Percentiles rank a stretch among this genome's conserved stretches.
Conservation (phyloP, 2,797 vertebrate species). For the Falco peregrinus region DNA sequence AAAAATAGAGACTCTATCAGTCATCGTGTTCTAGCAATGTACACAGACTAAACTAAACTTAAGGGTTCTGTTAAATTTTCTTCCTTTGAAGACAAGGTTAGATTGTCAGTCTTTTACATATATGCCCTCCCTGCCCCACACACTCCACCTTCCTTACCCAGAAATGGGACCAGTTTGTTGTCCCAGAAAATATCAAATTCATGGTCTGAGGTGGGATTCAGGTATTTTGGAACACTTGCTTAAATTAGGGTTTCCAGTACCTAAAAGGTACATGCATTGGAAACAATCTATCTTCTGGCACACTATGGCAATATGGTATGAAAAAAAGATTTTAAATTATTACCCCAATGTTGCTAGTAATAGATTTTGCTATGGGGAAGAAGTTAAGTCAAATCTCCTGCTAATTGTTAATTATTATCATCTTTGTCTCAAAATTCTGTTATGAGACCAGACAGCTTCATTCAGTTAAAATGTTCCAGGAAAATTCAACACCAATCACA, state of each 20-base stretch:
- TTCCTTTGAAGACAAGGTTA: not conserved
- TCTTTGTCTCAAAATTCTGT: constrained; percentile 52
- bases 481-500: not conserved
- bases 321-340: constrained; percentile 44
- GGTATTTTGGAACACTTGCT: not conserved
- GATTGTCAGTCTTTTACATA: not conserved
- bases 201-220: not conserved
- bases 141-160: not conserved
- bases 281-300: not conserved
- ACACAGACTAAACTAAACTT: not conserved
- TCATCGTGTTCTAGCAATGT: not conserved
- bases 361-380: constrained; percentile 46
- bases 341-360: constrained; percentile 12
- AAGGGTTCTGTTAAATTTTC: not conserved
- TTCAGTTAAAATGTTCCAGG: constrained; percentile 15
- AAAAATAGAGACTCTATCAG: not conserved
- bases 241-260: not conserved
- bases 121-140: accelerated
- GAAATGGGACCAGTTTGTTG: not conserved
- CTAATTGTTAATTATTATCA: constrained; percentile 63
- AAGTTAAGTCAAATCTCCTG: constrained; percentile 11
- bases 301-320: not conserved
- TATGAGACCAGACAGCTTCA: constrained; percentile 27
- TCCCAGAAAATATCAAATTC: not conserved
- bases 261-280: not conserved